Conservation (phyloP, 92 coral and sea anemone genomes). For the Pocillopora meandrina region DNA sequence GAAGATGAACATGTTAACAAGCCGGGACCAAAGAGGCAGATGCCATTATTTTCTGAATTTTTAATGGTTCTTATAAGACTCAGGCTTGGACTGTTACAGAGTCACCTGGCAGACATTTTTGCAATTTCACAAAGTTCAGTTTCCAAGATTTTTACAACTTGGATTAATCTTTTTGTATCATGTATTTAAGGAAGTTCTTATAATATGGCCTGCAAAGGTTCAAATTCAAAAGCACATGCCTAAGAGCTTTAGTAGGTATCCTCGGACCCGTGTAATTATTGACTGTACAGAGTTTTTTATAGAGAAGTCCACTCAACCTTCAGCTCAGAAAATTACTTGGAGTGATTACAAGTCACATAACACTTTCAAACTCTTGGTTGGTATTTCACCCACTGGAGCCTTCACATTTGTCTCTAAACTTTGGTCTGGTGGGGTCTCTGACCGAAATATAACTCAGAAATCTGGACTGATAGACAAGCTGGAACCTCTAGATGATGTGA, state of each 20-base stretch:
- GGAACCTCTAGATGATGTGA: conserved; percentile 64
- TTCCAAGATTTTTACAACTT: conserved; percentile 37
- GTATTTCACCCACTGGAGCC: conserved; percentile 65
- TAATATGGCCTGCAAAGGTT: conserved; percentile 30
- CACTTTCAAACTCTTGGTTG: conserved; percentile 47
- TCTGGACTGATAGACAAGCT: conserved; percentile 64
- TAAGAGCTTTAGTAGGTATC: conserved; percentile 53
- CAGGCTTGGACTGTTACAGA: conserved; percentile 27
- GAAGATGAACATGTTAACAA: conserved; percentile 6
- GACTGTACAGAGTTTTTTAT: conserved; percentile 55
- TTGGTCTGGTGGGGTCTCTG: conserved; percentile 64
- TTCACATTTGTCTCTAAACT: conserved; percentile 70
- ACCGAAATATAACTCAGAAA: conserved; percentile 61
- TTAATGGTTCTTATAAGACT: conserved; percentile 10
- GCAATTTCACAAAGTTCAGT: conserved; percentile 21
- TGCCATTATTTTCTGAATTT: conserved; percentile 8
- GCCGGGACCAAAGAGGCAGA: conserved; percentile 5
- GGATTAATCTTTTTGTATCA: conserved; percentile 52
- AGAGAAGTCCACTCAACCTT: conserved; percentile 45
- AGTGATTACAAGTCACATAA: conserved; percentile 56
- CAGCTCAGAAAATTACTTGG: conserved; percentile 42
- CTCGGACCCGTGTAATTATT: conserved; percentile 43
- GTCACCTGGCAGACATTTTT: conserved; percentile 26
- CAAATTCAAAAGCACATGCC: conserved; percentile 33
- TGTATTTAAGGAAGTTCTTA: conserved; percentile 42